Evolutionary conservation across 2,113 vertebrate genomes (phyloP), one percentile per base, ranked within the genome.

Genomic region (Clarias magur): DNA sequence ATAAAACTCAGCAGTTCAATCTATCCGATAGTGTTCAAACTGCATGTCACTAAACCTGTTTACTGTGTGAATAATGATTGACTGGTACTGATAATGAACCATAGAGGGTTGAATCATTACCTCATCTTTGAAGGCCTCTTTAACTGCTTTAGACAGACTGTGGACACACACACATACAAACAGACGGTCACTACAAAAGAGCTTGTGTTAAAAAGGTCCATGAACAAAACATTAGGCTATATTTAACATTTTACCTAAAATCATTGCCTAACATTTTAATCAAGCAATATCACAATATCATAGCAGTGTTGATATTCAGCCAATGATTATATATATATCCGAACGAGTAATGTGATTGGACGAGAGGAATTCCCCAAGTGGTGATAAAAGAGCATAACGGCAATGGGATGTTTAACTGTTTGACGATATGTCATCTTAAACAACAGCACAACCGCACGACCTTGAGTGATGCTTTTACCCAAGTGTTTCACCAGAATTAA

Each of bases 51-150:
- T 84, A 59, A 84, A 81, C 70, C 89, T 89, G 93, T 94, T 92
- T 93, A 92, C 88, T 82, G 25, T 92, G 57, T 85, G 93, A 92
- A 83, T 95, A 96, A 96, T 95, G 73, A 96, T 96, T 96, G 88
- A 95, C 93, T 89, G 78, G 16, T 87, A 81, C 53, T 85, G 89
- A 89, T 68, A 89, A 92, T 78, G 89, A 88, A 80, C 76, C 84
- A 83, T 17, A 2, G 21, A 56, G 17, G 23, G 21, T 54, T 83
- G n/a, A 53, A 72, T 57, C 63, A 70, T 83, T n/a, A 70, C 48
- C 34, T 68, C 82, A 83, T 65, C 16, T 42, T 53, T 7, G 38
- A 42, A 65, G 25, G 60, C 59, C 38, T 82, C 62, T 53, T 65
- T 12, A 48, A 27, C 42, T 7, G 23, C 80, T n/a, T 5, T 53